A percentile compares a stretch with the other conserved stretches of the same genome.
phyloP scores from a whole-genome alignment of 2,888 invertebrate genomes.

The Drosophila mulleri region DNA sequence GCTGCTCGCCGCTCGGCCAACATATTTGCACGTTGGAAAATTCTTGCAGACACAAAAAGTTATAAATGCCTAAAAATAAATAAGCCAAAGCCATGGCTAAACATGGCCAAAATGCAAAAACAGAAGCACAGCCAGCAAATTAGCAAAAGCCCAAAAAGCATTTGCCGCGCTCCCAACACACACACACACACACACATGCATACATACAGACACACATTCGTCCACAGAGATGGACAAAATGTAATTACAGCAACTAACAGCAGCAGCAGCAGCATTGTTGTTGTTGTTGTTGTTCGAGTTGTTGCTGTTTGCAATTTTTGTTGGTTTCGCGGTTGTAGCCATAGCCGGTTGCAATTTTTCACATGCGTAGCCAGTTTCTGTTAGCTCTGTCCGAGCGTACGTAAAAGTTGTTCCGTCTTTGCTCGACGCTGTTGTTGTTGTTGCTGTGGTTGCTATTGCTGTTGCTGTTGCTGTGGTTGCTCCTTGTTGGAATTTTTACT shows the following conservation, averaged over 20 bases:
- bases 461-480: constrained; percentile 35
- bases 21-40: constrained; percentile 68
- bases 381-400: constrained; percentile 45
- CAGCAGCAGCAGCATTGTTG: constrained; percentile 38
- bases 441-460: constrained; percentile 9
- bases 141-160: constrained; percentile 72
- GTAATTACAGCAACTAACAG: constrained; percentile 74
- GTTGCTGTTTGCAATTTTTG: constrained; percentile 42
- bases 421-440: constrained; percentile 14
- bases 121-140: constrained; percentile 78
- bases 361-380: constrained; percentile 78
- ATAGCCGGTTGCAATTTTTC: constrained; percentile 73
- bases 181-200: constrained; percentile 10
- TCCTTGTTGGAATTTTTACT: constrained; percentile 59
- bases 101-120: constrained; percentile 65
- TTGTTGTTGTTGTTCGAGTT: constrained; percentile 44
- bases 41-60: constrained; percentile 58
- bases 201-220: constrained; percentile 5
- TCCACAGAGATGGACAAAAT: constrained; percentile 41
- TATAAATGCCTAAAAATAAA: constrained; percentile 76
- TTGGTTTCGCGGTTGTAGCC: constrained; percentile 53
- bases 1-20: constrained; percentile 29
- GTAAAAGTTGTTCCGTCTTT: constrained; percentile 73
- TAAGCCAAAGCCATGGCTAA: constrained; percentile 62
- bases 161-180: constrained; percentile 57